Percentiles rank a stretch among this genome's conserved stretches.
Evolutionary conservation across 2,888 invertebrate genomes (phyloP).

Genomic region (Drosophila maculinotata): DNA sequence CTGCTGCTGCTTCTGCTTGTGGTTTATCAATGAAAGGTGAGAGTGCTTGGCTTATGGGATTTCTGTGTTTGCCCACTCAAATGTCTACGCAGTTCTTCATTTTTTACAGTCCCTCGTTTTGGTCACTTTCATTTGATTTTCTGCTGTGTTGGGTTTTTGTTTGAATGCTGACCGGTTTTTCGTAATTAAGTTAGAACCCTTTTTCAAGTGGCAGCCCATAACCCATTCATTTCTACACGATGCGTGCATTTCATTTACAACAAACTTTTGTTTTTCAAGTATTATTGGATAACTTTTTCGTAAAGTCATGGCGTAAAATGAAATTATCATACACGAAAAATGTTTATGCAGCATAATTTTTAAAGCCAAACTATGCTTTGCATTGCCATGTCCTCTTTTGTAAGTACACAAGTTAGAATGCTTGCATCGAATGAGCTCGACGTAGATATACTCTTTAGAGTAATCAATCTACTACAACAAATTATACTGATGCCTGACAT

Average conservation of each 20-base stretch:
- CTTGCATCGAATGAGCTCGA: no score
- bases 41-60: constrained; percentile 47
- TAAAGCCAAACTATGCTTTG: background rate
- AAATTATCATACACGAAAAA: constrained; percentile 45
- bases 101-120: constrained; percentile 14
- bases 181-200: constrained; percentile 73
- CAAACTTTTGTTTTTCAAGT: constrained; percentile 61
- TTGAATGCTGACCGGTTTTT: constrained; percentile 30
- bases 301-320: constrained; percentile 63
- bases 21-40: constrained; percentile 34
- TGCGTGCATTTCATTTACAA: constrained; percentile 64
- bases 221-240: constrained; percentile 55
- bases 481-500: no score
- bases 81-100: constrained; percentile 31
- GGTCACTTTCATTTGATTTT: constrained; percentile 61
- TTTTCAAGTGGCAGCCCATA: constrained; percentile 62
- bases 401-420: no score
- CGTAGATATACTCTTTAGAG: no score
- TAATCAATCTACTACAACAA: no score
- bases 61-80: constrained; percentile 57
- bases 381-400: background rate
- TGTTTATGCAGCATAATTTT: background rate
- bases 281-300: constrained; percentile 66
- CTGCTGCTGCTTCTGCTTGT: constrained; percentile 46
- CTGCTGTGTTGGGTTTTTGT: constrained; percentile 59